Evolutionary conservation across 2,113 vertebrate genomes (phyloP), one percentile per base, ranked within the genome.

Genomic region (Corythornis cristatus): DNA sequence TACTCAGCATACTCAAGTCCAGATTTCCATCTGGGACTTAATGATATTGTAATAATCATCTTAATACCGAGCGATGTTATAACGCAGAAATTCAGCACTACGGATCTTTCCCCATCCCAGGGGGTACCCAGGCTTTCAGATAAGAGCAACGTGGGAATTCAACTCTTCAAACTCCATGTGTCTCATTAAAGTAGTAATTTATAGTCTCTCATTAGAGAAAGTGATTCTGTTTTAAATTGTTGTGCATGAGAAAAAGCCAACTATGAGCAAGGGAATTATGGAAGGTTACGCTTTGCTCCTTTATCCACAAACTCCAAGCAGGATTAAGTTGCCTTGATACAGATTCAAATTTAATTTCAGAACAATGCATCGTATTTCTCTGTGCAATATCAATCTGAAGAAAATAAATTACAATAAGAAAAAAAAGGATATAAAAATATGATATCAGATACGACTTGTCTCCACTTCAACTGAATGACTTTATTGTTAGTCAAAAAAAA

Each of bases 281-380:
- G 50, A 93, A 95, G 83, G 96, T 90, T 95, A 42, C 4, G 20
- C 81, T 95, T 56, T 50, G 62, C 50, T 95, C 80, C 93, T 95
- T 94, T 85, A 90, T 89, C 83, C 92, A 93, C 66, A 86, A 95
- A 11, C 83, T 90, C 86, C 29, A 25, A 90, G 74, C 31, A 81
- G 90, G 73, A 95, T 95, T 95, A 93, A 95, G 93, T 88, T 93
- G 93, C 86, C 91, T 89, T 95, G 94, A 95, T 94, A 95, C 88
- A 91, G 94, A 95, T 93, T 97, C 94, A 95, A 95, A 96, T 96
- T 97, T 95, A 93, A 96, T 96, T 97, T 96, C 4, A 13, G 93
- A 94, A 92, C 89, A 93, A 95, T 90, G 91, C 83, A 86, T 85
- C 92, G 3, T 71, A 95, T 95, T 97, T 95, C 94, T 89, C 93